These are phyloP conservation scores for Amazona vittata DNA, from an alignment of 2,113 vertebrate species.

Conservation along the genomic window DNA sequence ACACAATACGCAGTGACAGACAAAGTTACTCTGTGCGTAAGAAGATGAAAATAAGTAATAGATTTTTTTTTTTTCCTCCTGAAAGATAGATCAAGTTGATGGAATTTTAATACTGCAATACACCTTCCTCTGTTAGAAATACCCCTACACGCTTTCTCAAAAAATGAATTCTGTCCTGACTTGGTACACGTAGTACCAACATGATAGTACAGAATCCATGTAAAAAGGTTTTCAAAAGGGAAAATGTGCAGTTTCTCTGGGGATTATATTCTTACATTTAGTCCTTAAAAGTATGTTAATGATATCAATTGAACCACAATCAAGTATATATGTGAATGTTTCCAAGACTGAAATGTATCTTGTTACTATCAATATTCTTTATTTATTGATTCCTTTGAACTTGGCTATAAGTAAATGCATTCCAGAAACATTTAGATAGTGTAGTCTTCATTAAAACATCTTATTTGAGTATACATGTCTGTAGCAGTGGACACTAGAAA, in stretches of 20 bases:
- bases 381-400: background rate
- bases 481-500: background rate
- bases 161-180: background rate
- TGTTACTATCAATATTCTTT: background rate
- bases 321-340: background rate
- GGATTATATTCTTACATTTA: background rate
- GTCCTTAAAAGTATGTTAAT: background rate
- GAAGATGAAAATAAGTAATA: background rate
- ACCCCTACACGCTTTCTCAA: background rate
- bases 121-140: background rate
- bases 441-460: background rate
- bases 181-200: background rate
- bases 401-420: background rate
- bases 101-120: fast-evolving
- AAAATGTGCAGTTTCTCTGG: background rate
- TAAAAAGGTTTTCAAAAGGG: background rate
- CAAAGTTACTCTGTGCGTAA: background rate
- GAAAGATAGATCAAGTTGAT: background rate
- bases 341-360: background rate
- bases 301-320: background rate
- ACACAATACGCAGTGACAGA: too few species aligned
- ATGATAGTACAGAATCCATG: background rate
- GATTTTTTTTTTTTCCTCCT: background rate
- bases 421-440: background rate
- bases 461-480: background rate